phyloP scores from a whole-genome alignment of 2,797 vertebrate species.

The Crax fasciolata region DNA sequence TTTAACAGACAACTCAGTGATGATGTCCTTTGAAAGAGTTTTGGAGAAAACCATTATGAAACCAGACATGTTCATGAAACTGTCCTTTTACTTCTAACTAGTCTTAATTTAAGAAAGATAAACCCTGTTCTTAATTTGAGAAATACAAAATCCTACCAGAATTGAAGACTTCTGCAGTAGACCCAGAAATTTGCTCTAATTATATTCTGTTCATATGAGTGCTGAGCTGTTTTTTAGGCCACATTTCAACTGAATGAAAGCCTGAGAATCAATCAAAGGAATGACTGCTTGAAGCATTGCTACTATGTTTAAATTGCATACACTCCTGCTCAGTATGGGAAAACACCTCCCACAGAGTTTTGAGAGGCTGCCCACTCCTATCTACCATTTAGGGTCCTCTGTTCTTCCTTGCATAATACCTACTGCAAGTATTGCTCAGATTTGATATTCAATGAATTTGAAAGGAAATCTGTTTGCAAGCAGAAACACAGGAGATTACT shows the following conservation, averaged over 20 bases:
- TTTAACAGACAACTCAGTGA: background rate
- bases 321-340: background rate
- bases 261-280: background rate
- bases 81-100: background rate
- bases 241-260: background rate
- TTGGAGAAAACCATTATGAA: background rate
- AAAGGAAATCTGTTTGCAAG: background rate
- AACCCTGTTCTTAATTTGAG: background rate
- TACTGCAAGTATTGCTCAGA: background rate
- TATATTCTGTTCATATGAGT: background rate
- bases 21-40: background rate
- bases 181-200: background rate
- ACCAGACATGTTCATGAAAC: background rate
- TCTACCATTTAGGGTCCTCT: background rate
- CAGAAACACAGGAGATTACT: background rate
- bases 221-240: background rate
- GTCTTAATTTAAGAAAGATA: background rate
- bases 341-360: background rate
- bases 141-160: rapidly evolving
- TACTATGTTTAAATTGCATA: background rate
- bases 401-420: background rate
- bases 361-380: background rate
- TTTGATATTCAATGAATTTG: background rate
- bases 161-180: background rate
- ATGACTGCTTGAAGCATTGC: background rate